Evolutionary conservation across 1,140 invertebrate genomes (phyloP).

Genomic region (Neodiprion virginianus): DNA sequence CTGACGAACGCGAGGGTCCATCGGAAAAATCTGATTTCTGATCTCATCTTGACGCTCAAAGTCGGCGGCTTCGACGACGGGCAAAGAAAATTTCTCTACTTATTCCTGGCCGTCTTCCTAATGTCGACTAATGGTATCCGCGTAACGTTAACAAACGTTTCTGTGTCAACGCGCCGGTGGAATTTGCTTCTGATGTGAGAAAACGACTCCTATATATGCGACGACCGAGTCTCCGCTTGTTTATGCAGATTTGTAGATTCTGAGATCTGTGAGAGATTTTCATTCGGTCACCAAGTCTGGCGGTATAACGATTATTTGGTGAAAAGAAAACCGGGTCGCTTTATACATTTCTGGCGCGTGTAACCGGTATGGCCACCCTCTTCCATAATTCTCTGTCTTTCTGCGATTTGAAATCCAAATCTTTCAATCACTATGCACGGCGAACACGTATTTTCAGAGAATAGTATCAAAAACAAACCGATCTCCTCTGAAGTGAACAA

Average conservation of each 20-base stretch:
- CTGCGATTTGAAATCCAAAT: too few relatives aligned
- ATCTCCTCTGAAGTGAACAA: too few relatives aligned
- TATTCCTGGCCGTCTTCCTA: background rate
- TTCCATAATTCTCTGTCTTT: too few relatives aligned
- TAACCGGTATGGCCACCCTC: too few relatives aligned
- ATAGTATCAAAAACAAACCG: too few relatives aligned
- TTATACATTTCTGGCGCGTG: too few relatives aligned
- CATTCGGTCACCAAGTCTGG: background rate
- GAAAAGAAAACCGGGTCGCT: too few relatives aligned
- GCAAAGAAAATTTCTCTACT: background rate
- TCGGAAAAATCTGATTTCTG: background rate
- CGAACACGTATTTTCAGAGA: too few relatives aligned
- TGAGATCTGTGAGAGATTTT: constrained; percentile 19
- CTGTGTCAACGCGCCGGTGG: background rate
- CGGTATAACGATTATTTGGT: too few relatives aligned
- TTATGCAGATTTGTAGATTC: background rate
- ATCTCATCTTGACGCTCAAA: background rate
- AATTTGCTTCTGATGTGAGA: background rate
- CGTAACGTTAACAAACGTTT: too few relatives aligned
- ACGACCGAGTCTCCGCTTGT: constrained; percentile 16
- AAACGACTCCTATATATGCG: background rate
- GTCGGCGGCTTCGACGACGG: background rate
- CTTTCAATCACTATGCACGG: too few relatives aligned
- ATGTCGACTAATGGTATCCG: background rate
- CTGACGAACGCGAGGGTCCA: constrained; percentile 13